Evolutionary conservation across 2,113 vertebrate genomes (phyloP).

Genomic region (Spheniscus mendiculus): DNA sequence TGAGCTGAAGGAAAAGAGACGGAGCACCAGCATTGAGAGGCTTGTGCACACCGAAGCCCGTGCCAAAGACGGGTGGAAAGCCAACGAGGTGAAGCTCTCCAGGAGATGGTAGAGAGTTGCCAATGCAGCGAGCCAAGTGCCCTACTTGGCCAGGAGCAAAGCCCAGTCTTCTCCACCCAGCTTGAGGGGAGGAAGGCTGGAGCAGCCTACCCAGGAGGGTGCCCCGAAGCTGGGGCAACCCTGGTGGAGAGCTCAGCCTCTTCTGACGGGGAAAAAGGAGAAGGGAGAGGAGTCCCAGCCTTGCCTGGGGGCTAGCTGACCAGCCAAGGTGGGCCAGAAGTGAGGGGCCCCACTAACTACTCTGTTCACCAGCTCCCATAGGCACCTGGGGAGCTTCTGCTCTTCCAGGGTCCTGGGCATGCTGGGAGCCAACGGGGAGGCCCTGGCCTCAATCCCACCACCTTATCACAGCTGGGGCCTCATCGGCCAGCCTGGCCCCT

Average conservation of each 20-base stretch:
- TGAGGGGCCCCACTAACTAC: neutral
- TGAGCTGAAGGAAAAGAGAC: neutral
- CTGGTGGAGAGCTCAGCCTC: neutral
- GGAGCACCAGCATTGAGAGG: neutral
- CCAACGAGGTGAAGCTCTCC: neutral
- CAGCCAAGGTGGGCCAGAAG: neutral
- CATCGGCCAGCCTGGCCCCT: too few species aligned
- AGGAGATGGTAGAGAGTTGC: neutral
- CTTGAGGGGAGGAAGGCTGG: neutral
- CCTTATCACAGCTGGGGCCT: neutral
- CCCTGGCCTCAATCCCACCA: neutral
- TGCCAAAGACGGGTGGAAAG: neutral
- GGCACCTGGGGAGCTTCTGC: neutral
- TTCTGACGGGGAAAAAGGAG: neutral
- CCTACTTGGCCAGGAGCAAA: neutral
- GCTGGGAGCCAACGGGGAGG: neutral
- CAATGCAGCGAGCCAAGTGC: neutral
- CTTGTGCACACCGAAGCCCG: neutral
- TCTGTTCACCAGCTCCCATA: neutral
- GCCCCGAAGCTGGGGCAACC: neutral
- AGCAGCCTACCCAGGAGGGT: neutral
- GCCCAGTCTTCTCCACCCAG: neutral
- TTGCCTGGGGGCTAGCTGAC: neutral
- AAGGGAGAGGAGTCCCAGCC: neutral
- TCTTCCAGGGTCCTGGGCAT: neutral